Base-by-base conservation (phyloP, 1,140 invertebrate species). In the Tetramorium alpestre region DNA sequence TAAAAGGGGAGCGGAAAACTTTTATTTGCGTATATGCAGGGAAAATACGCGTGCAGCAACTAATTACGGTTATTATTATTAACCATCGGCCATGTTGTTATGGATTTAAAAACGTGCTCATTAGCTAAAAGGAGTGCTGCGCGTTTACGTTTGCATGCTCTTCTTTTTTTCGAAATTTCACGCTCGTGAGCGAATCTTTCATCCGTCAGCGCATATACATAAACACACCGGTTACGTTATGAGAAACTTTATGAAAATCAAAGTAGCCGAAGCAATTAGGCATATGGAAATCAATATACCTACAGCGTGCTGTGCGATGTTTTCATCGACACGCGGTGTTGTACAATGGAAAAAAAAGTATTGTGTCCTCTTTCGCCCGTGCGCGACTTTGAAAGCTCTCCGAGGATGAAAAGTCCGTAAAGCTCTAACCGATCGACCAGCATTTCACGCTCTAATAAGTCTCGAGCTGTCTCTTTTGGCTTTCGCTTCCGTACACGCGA, bases 311-410 rank as follows among this genome's bases (percentile, higher is more conserved):
- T 28, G 22, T 60, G 47, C 41, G 65, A 49, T 78, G 75, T 89
- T 85, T 87, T 78, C 80, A 87, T 88, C 70, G 80, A n/a, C 44
- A 62, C 41, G 28, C 10, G 28, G 2, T 56, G n/a, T 58, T 82
- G 38, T 60, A 56, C 22, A 41, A 22, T 25, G 65, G 16, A 25
- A 8, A 69, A 75, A 65, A 54, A 16, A 8, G 11, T 22, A 78
- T 85, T 84, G 85, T 85, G 47, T 49, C 44, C 62, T 65, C 73
- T 77, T 82, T 62, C 41, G 78, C 25, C 25, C 18, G 72, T 64
- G 78, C 58, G 64, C 80, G 69, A 49, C 85, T 90, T 87, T 70
- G 65, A 90, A 90, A 90, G 88, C 85, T 73, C 44, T 56, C 25
- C 38, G 38, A 77, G 77, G 78, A 80, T 85, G 80, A 90, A 87